phyloP scores from a whole-genome alignment of 2,113 vertebrate species.

The Leucopsar rothschildi region DNA sequence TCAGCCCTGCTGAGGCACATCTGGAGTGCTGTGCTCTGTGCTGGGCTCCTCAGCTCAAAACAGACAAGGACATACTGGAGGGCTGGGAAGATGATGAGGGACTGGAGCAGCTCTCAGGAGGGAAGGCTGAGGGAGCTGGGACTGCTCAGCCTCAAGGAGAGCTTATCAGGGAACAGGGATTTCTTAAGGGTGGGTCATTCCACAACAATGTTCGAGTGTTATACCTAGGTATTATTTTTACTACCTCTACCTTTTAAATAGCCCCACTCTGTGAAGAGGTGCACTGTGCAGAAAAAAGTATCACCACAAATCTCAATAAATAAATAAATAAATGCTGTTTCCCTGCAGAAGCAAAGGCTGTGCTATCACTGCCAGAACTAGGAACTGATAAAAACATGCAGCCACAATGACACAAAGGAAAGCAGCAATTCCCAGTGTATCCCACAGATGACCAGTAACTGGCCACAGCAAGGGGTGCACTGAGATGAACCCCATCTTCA shows the following conservation, averaged over 20 bases:
- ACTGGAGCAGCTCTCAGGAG: neutral
- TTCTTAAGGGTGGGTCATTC: too few relatives aligned
- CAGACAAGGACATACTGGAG: neutral
- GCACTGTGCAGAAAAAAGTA: neutral
- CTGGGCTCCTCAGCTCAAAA: neutral
- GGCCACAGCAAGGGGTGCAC: neutral
- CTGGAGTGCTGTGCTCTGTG: neutral
- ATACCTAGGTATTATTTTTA: neutral
- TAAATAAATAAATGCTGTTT: neutral
- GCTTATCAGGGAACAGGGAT: neutral
- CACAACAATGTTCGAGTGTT: accelerated
- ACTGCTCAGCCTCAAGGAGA: neutral
- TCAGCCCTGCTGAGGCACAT: neutral
- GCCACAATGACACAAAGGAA: accelerated
- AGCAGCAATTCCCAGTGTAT: neutral
- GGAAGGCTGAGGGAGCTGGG: neutral
- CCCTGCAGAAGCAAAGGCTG: neutral
- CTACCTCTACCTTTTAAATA: neutral
- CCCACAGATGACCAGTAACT: neutral
- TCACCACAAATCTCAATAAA: neutral
- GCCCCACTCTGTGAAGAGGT: neutral
- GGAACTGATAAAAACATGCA: neutral
- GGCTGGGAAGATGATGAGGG: neutral
- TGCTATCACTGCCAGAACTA: neutral
- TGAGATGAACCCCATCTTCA: neutral